Evolutionary conservation across 2,113 vertebrate species (phyloP).

Genomic region (Arenaria interpres): DNA sequence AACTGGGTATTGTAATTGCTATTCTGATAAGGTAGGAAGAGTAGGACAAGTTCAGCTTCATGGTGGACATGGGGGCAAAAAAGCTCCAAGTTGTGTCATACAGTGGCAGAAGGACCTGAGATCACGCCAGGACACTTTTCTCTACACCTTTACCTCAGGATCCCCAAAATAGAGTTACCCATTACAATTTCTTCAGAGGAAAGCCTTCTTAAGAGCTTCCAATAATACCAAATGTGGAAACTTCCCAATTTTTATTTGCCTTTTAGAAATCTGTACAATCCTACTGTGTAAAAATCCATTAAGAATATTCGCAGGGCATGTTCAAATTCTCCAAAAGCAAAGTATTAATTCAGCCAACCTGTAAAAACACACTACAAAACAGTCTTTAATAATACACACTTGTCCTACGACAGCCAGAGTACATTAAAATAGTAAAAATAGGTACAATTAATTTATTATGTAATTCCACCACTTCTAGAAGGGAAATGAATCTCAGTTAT

Average conservation of each 20-base stretch:
- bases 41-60: neutral
- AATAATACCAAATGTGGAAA: neutral
- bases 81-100: neutral
- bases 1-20: neutral
- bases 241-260: neutral
- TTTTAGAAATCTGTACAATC: neutral
- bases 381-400: neutral
- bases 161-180: neutral
- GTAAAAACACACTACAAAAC: neutral
- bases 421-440: neutral
- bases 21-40: neutral
- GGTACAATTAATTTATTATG: neutral
- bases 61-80: neutral
- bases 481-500: neutral
- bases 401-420: neutral
- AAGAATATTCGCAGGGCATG: neutral
- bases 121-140: neutral
- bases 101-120: neutral
- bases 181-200: neutral
- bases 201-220: neutral
- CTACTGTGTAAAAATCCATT: neutral
- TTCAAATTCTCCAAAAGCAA: neutral
- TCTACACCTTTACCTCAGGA: neutral
- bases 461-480: neutral
- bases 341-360: neutral